Base-by-base conservation (phyloP, 2,888 invertebrate species). In the Junonia oenone region DNA sequence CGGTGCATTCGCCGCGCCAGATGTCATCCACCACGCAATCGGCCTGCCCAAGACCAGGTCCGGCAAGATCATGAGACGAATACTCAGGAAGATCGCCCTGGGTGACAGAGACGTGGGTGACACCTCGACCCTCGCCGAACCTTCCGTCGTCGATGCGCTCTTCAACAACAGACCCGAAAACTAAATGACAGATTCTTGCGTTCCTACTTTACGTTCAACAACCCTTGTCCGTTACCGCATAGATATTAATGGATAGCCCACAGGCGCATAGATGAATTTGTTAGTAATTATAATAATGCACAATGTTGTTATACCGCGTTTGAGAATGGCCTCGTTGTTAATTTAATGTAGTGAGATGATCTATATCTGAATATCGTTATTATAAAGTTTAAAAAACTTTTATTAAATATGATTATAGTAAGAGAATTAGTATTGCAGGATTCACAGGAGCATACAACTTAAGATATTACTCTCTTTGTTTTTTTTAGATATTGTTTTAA, bases 1-100 rank as follows among this genome's bases (percentile, higher is more conserved):
- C 68, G 99, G 99, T 1, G 96, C 99, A 0, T 98, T 99, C 80
- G 99, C 99, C 0, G 94, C 95, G 69, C 99, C 99, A 0, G 99
- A 99, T 77, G 93, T 95, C 33, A 94, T 99, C 56, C 99, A 99
- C 67, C 93, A 96, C 78, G 98, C 99, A 0, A 97, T 98, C 0
- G 96, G 95, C 0, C 90, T 99, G 62, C 99, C 99, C 0, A 99
- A 99, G 86, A 99, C 99, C 0, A 92, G 99, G 46, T 99, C 99
- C 0, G 99, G 99, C 1, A 99, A 99, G 89, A 99, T 99, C 59
- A 99, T 99, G 97, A 93, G 99, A 59, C 92, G 99, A 63, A 95
- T 99, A 56, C 90, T 99, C 59, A 92, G 98, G 62, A 98, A 99
- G 87, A 94, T 99, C 11, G 99, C 99, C 0, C 86, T 95, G 1